Evolutionary conservation across 2,797 vertebrate species (phyloP).

Genomic region (Trachops cirrhosus): DNA sequence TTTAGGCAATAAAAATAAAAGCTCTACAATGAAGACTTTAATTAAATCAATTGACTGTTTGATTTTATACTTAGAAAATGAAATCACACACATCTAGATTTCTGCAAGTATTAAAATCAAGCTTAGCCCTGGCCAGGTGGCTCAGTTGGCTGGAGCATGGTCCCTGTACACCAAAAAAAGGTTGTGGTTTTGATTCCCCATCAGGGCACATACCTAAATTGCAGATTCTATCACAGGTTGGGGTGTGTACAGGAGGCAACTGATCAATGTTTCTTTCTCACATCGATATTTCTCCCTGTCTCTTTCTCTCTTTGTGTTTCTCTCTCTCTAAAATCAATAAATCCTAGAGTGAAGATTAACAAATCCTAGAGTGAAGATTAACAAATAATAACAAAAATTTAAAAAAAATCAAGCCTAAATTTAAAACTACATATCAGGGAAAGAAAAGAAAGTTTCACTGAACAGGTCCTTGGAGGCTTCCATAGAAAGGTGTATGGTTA

Average conservation of each 20-base stretch:
- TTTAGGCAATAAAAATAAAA: conserved; percentile 27
- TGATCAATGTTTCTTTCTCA: background rate
- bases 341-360: background rate
- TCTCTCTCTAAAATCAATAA: background rate
- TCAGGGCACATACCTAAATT: background rate
- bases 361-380: background rate
- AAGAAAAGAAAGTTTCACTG: background rate
- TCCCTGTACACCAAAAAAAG: no score
- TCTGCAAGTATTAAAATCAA: background rate
- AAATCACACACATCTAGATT: background rate
- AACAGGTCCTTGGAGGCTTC: background rate
- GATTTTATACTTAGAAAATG: conserved; percentile 13
- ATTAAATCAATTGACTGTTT: background rate
- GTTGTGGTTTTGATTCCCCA: no score
- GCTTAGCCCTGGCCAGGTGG: background rate
- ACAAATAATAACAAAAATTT: background rate
- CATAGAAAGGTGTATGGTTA: background rate
- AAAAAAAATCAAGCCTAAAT: background rate
- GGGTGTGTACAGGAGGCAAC: background rate
- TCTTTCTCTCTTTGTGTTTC: background rate
- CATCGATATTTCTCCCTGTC: background rate
- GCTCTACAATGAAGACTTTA: background rate
- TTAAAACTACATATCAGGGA: background rate
- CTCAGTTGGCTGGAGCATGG: background rate
- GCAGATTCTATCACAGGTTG: background rate